These are phyloP conservation scores for Oryzias celebensis DNA, from an alignment of 2,113 vertebrate species.

Conservation along the genomic window DNA sequence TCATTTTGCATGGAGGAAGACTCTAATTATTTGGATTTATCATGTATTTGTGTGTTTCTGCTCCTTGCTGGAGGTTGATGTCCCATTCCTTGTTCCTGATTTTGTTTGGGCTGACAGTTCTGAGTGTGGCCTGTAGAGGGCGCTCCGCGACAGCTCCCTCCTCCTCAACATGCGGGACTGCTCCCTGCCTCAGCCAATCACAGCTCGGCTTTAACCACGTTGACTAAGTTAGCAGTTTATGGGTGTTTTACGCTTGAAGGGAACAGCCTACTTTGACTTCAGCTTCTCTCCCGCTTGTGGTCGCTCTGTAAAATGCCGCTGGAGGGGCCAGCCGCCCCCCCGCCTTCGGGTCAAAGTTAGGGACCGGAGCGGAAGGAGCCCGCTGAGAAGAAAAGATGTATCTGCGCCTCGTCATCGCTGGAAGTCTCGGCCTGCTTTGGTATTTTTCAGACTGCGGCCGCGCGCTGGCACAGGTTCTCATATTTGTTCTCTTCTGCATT, in stretches of 20 bases:
- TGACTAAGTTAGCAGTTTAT: slow-evolving; percentile 31
- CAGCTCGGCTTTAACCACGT: slow-evolving; percentile 5
- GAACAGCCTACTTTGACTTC: neutral
- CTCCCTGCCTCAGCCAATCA: slow-evolving; percentile 58
- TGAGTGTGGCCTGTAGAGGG: slow-evolving; percentile 45
- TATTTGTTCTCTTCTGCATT: slow-evolving; percentile 51
- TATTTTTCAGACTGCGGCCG: slow-evolving; percentile 60
- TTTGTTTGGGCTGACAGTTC: neutral
- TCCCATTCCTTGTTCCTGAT: too few species aligned
- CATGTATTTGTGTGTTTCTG: too few species aligned
- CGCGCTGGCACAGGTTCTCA: slow-evolving; percentile 28
- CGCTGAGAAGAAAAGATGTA: slow-evolving; percentile 45
- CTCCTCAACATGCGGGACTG: neutral
- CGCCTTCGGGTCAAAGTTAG: neutral
- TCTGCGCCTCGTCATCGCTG: slow-evolving; percentile 51
- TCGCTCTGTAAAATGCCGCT: slow-evolving; percentile 11
- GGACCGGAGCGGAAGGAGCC: neutral
- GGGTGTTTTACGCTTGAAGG: neutral
- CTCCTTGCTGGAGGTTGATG: too few species aligned
- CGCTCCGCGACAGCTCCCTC: slow-evolving; percentile 11
- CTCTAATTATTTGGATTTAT: too few species aligned
- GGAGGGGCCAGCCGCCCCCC: neutral
- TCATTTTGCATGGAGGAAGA: too few species aligned
- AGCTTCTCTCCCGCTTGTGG: neutral
- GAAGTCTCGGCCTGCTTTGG: slow-evolving; percentile 58